These are phyloP conservation scores for Antedon mediterranea DNA, from an alignment of 53 echinoderm and acorn worm genomes.

Conservation along the genomic window DNA sequence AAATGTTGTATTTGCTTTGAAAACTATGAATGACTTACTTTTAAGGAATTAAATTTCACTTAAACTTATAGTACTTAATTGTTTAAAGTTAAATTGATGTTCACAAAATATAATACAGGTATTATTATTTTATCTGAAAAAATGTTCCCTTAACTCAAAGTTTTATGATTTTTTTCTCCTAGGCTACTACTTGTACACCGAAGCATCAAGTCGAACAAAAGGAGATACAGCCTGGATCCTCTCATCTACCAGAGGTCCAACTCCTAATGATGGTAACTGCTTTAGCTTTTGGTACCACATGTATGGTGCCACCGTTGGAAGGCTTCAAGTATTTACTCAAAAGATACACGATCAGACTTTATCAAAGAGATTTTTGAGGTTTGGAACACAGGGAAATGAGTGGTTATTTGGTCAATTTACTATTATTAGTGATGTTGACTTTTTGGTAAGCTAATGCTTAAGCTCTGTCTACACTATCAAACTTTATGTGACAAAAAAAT, in stretches of 20 bases:
- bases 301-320: conserved; percentile 45
- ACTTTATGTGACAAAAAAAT: too few relatives aligned
- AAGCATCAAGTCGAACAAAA: conserved; percentile 8
- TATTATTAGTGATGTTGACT: neutral
- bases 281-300: conserved; percentile 83
- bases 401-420: conserved; percentile 20
- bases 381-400: conserved; percentile 11
- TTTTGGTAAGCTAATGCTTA: neutral
- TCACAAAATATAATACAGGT: too few relatives aligned
- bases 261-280: conserved; percentile 23
- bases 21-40: too few relatives aligned
- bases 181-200: conserved; percentile 34
- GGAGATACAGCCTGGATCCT: conserved; percentile 13
- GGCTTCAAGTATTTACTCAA: conserved; percentile 17
- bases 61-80: too few relatives aligned
- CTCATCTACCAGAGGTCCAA: conserved; percentile 7
- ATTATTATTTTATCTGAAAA: too few relatives aligned
- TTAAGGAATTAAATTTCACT: too few relatives aligned
- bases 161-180: neutral
- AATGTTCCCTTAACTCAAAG: too few relatives aligned
- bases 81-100: too few relatives aligned
- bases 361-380: conserved; percentile 5
- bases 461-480: too few relatives aligned
- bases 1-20: neutral
- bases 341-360: conserved; percentile 26